Conservation (phyloP, 1,140 invertebrate species). For the Drosophila watanabei region DNA sequence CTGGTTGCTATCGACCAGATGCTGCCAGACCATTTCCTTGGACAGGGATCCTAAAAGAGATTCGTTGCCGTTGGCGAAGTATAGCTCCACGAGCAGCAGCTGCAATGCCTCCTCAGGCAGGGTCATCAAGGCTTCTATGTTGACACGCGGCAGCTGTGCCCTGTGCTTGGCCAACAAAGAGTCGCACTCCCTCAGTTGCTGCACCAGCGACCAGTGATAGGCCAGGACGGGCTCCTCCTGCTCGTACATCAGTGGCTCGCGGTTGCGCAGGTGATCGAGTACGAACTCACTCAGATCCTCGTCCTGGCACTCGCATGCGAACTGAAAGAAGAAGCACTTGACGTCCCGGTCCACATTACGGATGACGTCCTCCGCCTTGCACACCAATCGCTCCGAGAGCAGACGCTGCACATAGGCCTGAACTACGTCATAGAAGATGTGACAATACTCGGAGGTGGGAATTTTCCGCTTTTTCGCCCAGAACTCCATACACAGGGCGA, state of each 20-base stretch:
- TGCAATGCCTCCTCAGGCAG: conserved; percentile 54
- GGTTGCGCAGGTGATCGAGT: conserved; percentile 71
- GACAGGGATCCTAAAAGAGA: conserved; percentile 55
- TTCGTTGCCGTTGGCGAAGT: conserved; percentile 69
- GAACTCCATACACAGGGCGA: conserved; percentile 76
- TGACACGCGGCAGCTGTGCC: conserved; percentile 58
- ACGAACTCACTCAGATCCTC: conserved; percentile 71
- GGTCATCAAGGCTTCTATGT: conserved; percentile 71
- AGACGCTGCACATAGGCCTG: conserved; percentile 79
- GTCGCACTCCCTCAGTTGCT: conserved; percentile 61
- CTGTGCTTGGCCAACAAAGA: conserved; percentile 49
- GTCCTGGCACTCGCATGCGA: conserved; percentile 72
- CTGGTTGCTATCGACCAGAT: conserved; percentile 62
- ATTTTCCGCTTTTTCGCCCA: conserved; percentile 75
- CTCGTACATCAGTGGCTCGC: conserved; percentile 64
- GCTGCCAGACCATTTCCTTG: conserved; percentile 76
- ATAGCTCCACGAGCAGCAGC: conserved; percentile 67
- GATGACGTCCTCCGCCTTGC: conserved; percentile 80
- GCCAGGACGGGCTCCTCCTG: conserved; percentile 63
- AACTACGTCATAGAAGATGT: conserved; percentile 80
- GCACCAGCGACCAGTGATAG: conserved; percentile 75
- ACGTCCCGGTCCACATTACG: conserved; percentile 76
- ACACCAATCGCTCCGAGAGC: conserved; percentile 78
- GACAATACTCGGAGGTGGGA: conserved; percentile 60
- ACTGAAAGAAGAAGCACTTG: conserved; percentile 81